These are phyloP conservation scores for Ctenicera cuprea DNA, from an alignment of 2,888 invertebrate species.

Conservation along the genomic window DNA sequence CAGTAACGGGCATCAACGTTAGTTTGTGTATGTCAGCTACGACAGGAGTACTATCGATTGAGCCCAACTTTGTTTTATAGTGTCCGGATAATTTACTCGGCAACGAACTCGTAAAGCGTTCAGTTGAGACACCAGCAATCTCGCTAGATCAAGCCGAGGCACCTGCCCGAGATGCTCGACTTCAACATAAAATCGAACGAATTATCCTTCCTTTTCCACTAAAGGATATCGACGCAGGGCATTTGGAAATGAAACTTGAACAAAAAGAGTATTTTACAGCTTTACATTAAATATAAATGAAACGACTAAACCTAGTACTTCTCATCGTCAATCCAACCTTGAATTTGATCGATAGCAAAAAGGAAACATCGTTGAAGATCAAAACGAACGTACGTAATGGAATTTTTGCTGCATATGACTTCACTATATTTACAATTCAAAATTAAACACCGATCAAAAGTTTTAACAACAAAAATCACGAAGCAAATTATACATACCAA, in stretches of 20 bases:
- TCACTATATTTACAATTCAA: no score
- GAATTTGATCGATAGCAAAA: not conserved
- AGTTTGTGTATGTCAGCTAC: conserved; percentile 56
- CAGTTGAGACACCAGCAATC: conserved; percentile 58
- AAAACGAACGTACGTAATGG: no score
- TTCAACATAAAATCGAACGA: conserved; percentile 55
- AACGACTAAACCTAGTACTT: conserved; percentile 11
- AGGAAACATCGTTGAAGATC: no score
- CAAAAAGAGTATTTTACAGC: conserved; percentile 34
- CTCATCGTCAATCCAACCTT: not conserved
- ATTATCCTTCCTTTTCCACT: conserved; percentile 53
- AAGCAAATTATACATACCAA: no score
- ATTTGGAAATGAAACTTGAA: conserved; percentile 36
- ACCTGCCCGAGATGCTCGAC: conserved; percentile 34
- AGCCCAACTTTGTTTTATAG: conserved; percentile 60
- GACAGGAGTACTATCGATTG: conserved; percentile 59
- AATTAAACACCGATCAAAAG: no score
- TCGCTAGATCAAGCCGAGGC: conserved; percentile 54
- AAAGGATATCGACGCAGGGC: conserved; percentile 38
- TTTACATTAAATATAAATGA: conserved; percentile 26
- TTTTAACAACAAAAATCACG: no score
- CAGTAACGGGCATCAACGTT: conserved; percentile 45
- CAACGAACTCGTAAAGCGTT: conserved; percentile 64
- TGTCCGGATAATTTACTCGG: conserved; percentile 63
- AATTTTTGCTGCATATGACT: no score